A percentile compares a stretch with the other conserved stretches of the same genome.
phyloP scores from a whole-genome alignment of 2,797 vertebrate genomes.

The Gadopsis marmoratus region DNA sequence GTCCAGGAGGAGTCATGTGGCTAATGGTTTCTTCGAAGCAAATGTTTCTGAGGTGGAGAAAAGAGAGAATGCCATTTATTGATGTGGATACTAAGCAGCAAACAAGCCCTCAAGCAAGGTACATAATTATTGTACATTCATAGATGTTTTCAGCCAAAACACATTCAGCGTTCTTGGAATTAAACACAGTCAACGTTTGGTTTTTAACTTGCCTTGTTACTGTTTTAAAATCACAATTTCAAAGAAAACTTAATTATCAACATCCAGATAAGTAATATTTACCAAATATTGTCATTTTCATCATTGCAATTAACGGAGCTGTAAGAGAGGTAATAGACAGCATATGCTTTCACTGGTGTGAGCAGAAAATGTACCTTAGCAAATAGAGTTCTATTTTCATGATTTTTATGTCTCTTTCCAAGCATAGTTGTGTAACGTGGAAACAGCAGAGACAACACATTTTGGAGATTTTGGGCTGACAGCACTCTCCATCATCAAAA shows the following conservation, averaged over 20 bases:
- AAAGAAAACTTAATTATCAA: not conserved
- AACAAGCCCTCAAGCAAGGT: slow-evolving; percentile 19
- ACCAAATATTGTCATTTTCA: not conserved
- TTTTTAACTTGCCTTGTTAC: not conserved
- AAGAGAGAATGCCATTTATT: slow-evolving; percentile 18
- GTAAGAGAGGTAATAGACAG: not conserved
- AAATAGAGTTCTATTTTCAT: too few relatives aligned
- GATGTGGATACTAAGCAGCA: not conserved
- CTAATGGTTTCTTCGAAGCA: slow-evolving; percentile 28
- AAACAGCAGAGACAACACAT: not conserved
- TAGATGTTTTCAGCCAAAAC: slow-evolving; percentile 14
- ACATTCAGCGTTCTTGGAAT: not conserved
- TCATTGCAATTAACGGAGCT: not conserved
- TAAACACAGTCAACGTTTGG: not conserved
- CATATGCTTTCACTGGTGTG: not conserved
- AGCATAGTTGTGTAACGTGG: too few relatives aligned
- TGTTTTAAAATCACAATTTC: not conserved
- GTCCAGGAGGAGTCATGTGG: slow-evolving; percentile 29
- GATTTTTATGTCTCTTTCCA: not conserved
- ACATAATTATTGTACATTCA: slow-evolving; percentile 10
- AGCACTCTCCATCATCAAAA: not conserved
- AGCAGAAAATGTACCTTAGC: too few relatives aligned
- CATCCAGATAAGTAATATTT: not conserved
- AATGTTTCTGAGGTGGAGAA: slow-evolving; percentile 7
- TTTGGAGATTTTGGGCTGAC: not conserved